A percentile compares a stretch with the other conserved stretches of the same genome.
Conservation (phyloP, 2,113 vertebrate species). For the Regulus satrapa region DNA sequence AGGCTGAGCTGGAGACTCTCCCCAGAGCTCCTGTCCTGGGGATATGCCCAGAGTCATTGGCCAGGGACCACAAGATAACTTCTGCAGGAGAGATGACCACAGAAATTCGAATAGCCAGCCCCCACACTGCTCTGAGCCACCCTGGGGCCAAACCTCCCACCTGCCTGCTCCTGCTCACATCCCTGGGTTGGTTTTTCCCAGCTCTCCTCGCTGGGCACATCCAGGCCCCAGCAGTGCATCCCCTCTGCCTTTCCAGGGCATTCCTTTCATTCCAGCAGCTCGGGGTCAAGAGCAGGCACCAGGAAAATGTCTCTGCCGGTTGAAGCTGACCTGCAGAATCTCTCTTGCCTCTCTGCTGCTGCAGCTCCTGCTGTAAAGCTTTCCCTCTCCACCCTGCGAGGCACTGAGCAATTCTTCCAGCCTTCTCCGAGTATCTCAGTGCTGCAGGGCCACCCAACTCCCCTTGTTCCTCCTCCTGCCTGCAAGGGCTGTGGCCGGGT, state of each 20-base stretch:
- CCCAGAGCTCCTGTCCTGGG: neutral
- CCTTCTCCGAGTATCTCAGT: neutral
- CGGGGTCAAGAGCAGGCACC: neutral
- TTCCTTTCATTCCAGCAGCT: neutral
- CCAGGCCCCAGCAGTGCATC: neutral
- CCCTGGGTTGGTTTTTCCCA: neutral
- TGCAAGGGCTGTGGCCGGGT: neutral
- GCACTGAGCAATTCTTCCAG: neutral
- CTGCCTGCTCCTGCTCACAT: neutral
- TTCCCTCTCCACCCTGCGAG: neutral
- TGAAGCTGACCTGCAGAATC: neutral
- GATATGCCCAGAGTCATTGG: neutral
- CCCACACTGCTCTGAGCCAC: neutral
- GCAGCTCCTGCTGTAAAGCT: neutral
- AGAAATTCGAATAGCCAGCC: neutral
- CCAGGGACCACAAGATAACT: neutral
- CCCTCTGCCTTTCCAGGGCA: too few species aligned
- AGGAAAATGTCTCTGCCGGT: neutral
- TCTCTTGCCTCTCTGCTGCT: neutral
- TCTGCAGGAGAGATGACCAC: neutral
- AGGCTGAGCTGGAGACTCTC: neutral
- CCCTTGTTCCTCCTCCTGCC: neutral
- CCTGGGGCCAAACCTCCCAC: accelerated
- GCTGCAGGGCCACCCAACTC: neutral
- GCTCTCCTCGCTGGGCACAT: neutral